Evolutionary conservation across 2,113 vertebrate genomes (phyloP).

Genomic region (Thymallus thymallus): DNA sequence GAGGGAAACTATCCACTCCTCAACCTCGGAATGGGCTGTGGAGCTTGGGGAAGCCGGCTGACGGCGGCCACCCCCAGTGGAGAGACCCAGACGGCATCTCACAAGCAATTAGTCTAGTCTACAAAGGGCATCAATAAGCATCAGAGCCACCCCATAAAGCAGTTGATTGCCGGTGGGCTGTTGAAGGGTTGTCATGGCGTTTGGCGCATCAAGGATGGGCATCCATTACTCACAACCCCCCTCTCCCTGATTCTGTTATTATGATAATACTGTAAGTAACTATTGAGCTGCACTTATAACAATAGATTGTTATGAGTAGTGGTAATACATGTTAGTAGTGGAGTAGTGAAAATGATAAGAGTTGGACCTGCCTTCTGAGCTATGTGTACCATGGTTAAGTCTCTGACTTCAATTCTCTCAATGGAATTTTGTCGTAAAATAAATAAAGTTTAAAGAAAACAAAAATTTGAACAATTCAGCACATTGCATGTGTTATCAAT

Average conservation of each 20-base stretch:
- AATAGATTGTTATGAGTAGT: too few relatives aligned
- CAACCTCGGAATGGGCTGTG: neutral
- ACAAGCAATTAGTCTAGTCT: neutral
- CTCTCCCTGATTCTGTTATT: neutral
- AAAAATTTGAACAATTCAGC: too few relatives aligned
- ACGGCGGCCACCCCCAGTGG: neutral
- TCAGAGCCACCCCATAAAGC: neutral
- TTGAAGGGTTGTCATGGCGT: neutral
- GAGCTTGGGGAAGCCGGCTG: neutral
- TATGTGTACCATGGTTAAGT: too few relatives aligned
- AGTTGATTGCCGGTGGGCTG: neutral
- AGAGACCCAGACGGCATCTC: neutral
- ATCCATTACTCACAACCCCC: neutral
- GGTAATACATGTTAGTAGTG: too few relatives aligned
- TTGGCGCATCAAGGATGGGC: neutral
- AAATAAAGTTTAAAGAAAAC: too few relatives aligned
- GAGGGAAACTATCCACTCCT: neutral
- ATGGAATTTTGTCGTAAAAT: too few relatives aligned
- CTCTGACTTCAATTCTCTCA: too few relatives aligned
- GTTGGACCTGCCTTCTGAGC: too few relatives aligned
- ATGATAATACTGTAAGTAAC: neutral
- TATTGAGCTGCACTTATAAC: neutral
- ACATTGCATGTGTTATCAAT: too few relatives aligned
- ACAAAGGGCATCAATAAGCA: neutral
- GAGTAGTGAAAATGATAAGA: too few relatives aligned